A percentile compares a stretch with the other conserved stretches of the same genome.
Evolutionary conservation across 1,140 invertebrate species (phyloP).

Genomic region (Drosophila sp.): DNA sequence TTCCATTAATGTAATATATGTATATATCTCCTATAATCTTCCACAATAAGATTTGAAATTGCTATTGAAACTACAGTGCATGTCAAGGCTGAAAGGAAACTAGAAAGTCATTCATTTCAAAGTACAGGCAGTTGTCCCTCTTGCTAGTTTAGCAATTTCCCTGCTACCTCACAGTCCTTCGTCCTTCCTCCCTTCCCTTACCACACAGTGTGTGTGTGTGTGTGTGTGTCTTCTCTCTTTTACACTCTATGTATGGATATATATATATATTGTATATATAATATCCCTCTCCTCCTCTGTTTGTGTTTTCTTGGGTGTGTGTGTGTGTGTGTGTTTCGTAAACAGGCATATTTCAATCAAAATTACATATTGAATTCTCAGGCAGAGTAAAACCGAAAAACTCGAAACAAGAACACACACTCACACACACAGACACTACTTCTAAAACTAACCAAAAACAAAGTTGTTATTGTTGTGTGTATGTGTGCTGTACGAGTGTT

Average conservation of each 20-base stretch:
- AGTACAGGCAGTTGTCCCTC: conserved; percentile 42
- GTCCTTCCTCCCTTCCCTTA: no score
- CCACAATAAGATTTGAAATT: neutral
- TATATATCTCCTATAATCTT: neutral
- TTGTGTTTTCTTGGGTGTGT: conserved; percentile 28
- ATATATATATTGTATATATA: conserved; percentile 7
- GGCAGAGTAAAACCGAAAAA: conserved; percentile 48
- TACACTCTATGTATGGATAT: neutral
- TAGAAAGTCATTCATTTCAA: conserved; percentile 67
- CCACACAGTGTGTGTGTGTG: neutral
- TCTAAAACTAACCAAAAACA: conserved; percentile 32
- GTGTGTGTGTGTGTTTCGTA: conserved; percentile 44
- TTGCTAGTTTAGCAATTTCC: conserved; percentile 1
- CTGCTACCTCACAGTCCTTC: neutral
- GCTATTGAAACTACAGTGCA: conserved; percentile 32
- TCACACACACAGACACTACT: conserved; percentile 23
- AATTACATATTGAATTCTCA: conserved; percentile 71
- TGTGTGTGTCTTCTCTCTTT: neutral
- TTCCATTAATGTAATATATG: neutral
- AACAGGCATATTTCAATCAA: conserved; percentile 81
- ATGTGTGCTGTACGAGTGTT: neutral
- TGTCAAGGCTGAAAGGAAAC: conserved; percentile 13
- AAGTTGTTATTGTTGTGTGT: conserved; percentile 38
- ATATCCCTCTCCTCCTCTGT: conserved; percentile 31
- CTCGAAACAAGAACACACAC: conserved; percentile 30